A percentile compares a stretch with the other conserved stretches of the same genome.
phyloP scores from a whole-genome alignment of 2,797 vertebrate species.

The Argya squamiceps region DNA sequence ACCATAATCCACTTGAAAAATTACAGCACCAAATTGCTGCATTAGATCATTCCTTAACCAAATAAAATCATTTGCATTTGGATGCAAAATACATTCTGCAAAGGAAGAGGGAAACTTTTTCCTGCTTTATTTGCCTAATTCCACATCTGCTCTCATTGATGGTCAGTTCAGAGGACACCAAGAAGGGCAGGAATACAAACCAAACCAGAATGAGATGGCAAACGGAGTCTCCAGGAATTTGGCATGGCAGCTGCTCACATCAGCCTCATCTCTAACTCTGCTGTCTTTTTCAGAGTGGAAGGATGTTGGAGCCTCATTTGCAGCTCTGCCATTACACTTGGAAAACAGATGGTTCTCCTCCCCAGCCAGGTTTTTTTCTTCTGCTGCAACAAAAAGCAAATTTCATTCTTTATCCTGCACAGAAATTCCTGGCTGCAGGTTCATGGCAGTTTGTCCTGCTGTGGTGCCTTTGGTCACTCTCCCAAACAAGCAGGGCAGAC shows the following conservation, averaged over 20 bases:
- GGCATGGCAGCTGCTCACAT: not conserved
- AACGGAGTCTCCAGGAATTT: not conserved
- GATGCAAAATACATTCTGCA: not conserved
- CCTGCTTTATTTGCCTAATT: not conserved
- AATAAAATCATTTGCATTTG: not conserved
- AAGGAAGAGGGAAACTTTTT: not conserved
- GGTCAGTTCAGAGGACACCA: not conserved
- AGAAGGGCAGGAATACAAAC: not conserved
- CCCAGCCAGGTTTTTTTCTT: not conserved
- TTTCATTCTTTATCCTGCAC: not conserved
- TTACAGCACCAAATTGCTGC: not conserved
- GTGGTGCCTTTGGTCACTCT: not conserved
- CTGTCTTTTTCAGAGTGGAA: not conserved
- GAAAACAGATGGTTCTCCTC: not conserved
- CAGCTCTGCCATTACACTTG: not conserved
- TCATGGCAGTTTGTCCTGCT: not conserved
- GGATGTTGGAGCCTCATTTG: not conserved
- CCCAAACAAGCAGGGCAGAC: not conserved
- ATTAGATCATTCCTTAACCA: not conserved
- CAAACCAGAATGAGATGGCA: not conserved
- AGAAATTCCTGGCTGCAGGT: not conserved
- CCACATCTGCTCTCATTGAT: not conserved
- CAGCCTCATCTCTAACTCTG: not conserved
- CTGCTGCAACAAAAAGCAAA: not conserved
- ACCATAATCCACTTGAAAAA: not conserved